Percentiles rank a stretch among this genome's conserved stretches.
Conservation (phyloP, 2,888 invertebrate species). For the Andrena dorsata region DNA sequence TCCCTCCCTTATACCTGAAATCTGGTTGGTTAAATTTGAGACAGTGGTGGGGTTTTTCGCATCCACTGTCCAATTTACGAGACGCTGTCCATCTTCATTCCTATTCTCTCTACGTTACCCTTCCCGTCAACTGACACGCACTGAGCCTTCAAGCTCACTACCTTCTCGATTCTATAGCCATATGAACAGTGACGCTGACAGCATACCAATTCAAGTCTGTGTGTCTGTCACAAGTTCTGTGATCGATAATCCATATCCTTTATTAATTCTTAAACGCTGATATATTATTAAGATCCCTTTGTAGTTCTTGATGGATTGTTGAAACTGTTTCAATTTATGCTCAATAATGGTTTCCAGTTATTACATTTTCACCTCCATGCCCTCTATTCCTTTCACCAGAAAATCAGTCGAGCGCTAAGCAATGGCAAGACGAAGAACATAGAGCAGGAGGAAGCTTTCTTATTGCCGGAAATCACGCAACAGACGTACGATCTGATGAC, state of each 20-base stretch:
- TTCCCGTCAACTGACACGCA: not conserved
- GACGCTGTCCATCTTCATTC: not conserved
- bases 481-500: slow-evolving; percentile 87
- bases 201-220: too few species aligned
- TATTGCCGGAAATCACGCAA: slow-evolving; percentile 87
- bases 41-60: not conserved
- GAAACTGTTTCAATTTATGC: too few species aligned
- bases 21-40: slow-evolving; percentile 7
- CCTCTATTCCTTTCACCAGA: slow-evolving; percentile 59
- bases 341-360: not conserved
- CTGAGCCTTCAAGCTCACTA: not conserved
- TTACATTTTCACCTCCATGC: not conserved
- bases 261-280: too few species aligned
- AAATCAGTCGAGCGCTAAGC: slow-evolving; percentile 86
- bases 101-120: not conserved
- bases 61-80: not conserved
- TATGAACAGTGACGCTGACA: too few species aligned
- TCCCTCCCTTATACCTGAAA: not conserved
- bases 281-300: too few species aligned
- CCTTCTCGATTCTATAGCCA: not conserved
- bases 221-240: too few species aligned
- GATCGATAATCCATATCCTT: too few species aligned
- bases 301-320: too few species aligned
- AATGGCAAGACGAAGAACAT: slow-evolving; percentile 87
- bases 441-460: slow-evolving; percentile 87